phyloP scores from a whole-genome alignment of 2,888 invertebrate genomes.

The Andrena trimmerana region DNA sequence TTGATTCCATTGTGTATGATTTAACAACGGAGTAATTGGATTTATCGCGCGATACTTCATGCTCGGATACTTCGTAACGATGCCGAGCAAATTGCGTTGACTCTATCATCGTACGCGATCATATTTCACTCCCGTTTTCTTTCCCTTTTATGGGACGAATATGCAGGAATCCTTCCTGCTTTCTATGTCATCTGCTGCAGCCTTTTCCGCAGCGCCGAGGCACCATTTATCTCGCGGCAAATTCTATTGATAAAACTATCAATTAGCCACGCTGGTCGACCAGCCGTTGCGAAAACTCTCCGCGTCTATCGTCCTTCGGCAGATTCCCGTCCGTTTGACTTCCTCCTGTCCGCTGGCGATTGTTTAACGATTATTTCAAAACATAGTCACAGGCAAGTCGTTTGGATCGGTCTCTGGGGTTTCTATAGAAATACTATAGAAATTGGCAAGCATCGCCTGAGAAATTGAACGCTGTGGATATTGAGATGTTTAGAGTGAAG shows the following conservation, averaged over 20 bases:
- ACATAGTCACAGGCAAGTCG: not conserved
- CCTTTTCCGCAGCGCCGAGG: not conserved
- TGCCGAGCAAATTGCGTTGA: conserved; percentile 35
- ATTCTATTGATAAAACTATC: conserved; percentile 9
- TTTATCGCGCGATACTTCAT: conserved; percentile 41
- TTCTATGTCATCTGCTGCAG: conserved; percentile 31
- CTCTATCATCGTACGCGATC: conserved; percentile 32
- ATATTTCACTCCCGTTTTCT: conserved; percentile 41
- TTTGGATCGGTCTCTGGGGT: not conserved
- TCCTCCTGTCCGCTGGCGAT: not conserved
- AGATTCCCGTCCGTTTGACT: conserved; percentile 25
- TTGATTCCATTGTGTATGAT: conserved; percentile 30
- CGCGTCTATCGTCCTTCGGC: conserved; percentile 22
- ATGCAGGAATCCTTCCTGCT: conserved; percentile 38
- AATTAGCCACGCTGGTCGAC: not conserved
- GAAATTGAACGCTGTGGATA: too few relatives aligned
- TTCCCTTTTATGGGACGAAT: conserved; percentile 23
- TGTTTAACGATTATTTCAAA: not conserved
- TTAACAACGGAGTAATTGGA: conserved; percentile 43
- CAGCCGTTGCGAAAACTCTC: conserved; percentile 8
- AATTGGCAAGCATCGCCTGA: too few relatives aligned
- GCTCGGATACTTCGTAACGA: conserved; percentile 36
- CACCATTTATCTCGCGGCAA: not conserved
- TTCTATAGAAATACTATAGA: too few relatives aligned
- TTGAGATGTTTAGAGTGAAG: too few relatives aligned